phyloP scores from a whole-genome alignment of 2,888 invertebrate species.

The Andrena trimmerana region DNA sequence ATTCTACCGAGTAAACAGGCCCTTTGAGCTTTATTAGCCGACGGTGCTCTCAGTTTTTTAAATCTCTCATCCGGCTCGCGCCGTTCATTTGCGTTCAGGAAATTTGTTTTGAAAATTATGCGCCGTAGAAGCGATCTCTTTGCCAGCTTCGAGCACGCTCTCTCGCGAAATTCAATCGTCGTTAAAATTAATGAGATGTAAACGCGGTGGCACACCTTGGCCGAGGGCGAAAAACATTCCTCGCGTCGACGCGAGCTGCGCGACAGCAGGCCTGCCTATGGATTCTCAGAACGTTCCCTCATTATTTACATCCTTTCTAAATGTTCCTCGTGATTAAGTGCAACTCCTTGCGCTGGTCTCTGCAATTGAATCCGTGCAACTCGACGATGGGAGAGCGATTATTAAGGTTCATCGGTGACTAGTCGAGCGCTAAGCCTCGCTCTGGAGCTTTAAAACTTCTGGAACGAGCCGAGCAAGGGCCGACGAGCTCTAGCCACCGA shows the following conservation, averaged over 20 bases:
- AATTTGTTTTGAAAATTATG: slow-evolving; percentile 41
- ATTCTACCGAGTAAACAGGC: slow-evolving; percentile 21
- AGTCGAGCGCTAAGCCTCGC: no score
- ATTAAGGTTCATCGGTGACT: no score
- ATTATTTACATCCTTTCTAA: no score
- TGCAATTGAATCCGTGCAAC: no score
- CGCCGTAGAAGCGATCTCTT: slow-evolving; percentile 21
- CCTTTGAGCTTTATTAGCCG: slow-evolving; percentile 47
- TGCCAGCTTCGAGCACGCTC: background rate
- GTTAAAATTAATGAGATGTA: slow-evolving; percentile 52
- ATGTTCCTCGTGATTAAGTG: no score
- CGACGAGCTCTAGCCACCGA: background rate
- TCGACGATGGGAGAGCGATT: no score
- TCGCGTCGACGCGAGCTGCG: background rate
- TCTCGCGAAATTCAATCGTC: background rate
- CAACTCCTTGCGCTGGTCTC: background rate
- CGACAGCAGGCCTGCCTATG: background rate
- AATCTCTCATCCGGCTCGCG: background rate
- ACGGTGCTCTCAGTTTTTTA: background rate
- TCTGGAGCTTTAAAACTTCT: background rate
- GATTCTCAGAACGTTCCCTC: background rate
- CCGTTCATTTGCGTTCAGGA: background rate
- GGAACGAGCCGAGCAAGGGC: background rate
- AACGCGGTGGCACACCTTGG: slow-evolving; percentile 20
- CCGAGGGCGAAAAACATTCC: background rate